These are phyloP conservation scores for Neodiprion pinetum DNA, from an alignment of 1,140 invertebrate species.

Conservation along the genomic window DNA sequence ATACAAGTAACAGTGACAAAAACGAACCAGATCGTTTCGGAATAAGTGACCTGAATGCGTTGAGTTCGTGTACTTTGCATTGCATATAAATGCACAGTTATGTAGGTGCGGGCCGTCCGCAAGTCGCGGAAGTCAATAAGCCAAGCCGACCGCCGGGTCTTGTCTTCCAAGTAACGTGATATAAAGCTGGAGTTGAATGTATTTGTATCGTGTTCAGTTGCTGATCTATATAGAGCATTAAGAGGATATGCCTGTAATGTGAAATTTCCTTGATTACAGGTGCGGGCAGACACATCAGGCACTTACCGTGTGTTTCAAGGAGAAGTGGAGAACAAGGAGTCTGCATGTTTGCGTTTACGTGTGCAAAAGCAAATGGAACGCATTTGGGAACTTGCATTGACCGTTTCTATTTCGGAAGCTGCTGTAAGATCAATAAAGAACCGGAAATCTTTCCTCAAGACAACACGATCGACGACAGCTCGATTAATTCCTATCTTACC, in stretches of 20 bases:
- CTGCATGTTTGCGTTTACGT: conserved; percentile 95
- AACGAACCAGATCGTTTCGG: background rate
- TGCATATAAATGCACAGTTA: conserved; percentile 1
- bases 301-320: conserved; percentile 83
- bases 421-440: conserved; percentile 74
- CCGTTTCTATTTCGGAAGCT: conserved; percentile 90
- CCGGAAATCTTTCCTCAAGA: conserved; percentile 59
- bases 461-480: conserved; percentile 53
- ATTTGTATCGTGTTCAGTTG: background rate
- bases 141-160: background rate
- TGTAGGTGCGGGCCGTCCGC: background rate
- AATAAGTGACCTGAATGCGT: background rate
- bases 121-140: conserved; percentile 5
- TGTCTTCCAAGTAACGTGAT: background rate
- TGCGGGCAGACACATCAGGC: conserved; percentile 84
- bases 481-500: conserved; percentile 42
- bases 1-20: too few relatives aligned
- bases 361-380: conserved; percentile 88
- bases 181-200: background rate
- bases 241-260: background rate
- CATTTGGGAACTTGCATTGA: conserved; percentile 92
- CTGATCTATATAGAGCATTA: background rate
- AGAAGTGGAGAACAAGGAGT: conserved; percentile 80
- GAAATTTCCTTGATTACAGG: conserved; percentile 60
- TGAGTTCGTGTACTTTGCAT: background rate